Base-by-base conservation (phyloP, 2,113 vertebrate species). In the Alectura lathami region DNA sequence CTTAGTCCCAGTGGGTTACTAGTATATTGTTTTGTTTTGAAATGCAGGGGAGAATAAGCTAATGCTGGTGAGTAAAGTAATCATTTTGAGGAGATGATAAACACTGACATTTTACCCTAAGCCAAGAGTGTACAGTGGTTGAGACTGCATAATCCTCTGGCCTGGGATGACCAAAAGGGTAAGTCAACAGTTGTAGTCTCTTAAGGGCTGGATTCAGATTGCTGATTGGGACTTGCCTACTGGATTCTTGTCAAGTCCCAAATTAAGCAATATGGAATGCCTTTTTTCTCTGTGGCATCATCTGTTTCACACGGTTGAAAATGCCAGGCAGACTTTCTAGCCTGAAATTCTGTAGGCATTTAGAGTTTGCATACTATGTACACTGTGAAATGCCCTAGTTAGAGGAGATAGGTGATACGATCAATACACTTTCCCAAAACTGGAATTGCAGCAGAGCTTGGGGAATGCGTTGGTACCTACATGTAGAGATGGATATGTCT, bases 21-120 rank as follows among this genome's bases (percentile, higher is more conserved):
- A 94, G 96, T 93, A 56, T 83, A 8, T 89, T 91, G 78, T 96
- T 94, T 54, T 94, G 86, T 95, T 92, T 95, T 95, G 89, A 94
- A 96, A 95, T 93, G 81, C 94, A 95, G 93, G 91, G 89, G 83
- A 92, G 63, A 85, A 92, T 96, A 94, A 92, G 76, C 89, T 94
- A 95, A 94, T 74, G 62, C 94, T 97, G 95, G 85, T 94, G 91
- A 89, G 62, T 92, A 96, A 79, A 96, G 83, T 95, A 92, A 94
- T 92, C 89, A 93, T 95, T 94, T 87, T 95, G 93, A 94, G 94
- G 91, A 92, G 78, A 47, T 88, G 94, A 30, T 96, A 96, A 86
- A 78, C 76, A 91, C 74, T 93, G 90, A 88, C 81, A 96, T 89
- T 92, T 95, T 95, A 50, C 82, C 50, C 91, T 92, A 82, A 97